Base-by-base conservation (phyloP, 2,797 vertebrate species). In the Acanthornis magna region DNA sequence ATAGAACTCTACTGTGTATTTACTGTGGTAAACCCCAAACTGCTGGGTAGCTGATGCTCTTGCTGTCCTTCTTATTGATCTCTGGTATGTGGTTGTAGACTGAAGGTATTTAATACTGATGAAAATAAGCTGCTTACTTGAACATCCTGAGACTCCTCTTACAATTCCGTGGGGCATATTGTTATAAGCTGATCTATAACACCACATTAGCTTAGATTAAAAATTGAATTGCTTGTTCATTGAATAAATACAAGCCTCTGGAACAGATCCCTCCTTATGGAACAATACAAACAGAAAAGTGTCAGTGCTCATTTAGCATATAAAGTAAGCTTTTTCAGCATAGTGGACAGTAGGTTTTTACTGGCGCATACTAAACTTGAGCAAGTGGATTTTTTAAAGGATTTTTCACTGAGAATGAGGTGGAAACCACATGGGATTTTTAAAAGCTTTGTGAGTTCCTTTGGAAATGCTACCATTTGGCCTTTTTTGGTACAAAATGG, bases 171-270 rank as follows among this genome's bases (percentile, higher is more conserved):
- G 43, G 75, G 77, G 40, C 3, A 9, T 47, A 60, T 67, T 67
- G 32, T 62, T 74, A 60, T 45, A 78, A 80, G 86, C 7, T 0
- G 17, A 86, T 91, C 75, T 76, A 83, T 91, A 88, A 65, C 51
- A 87, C 29, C 48, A 50, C 36, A 38, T 92, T 91, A 85, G 38
- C 45, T 65, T 74, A 51, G 65, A 94, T 77, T 93, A 87, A 93
- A 92, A 91, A 61, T 36, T 36, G 47, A 79, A 74, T 77, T 86
- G 12, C 23, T 55, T 72, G 8, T 74, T 93, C 47, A 51, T 32
- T 47, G 58, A 62, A 51, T 72, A 72, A 68, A 58, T 72, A 27
- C 38, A 47, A 43, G 27, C 7, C 38, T 80, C 43, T 36, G 68
- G 57, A 92, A 38, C 21, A 42, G 32, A 34, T 81, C n/a, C 7